Conservation (phyloP, 2,113 vertebrate species). For the Corythaeola cristata region DNA sequence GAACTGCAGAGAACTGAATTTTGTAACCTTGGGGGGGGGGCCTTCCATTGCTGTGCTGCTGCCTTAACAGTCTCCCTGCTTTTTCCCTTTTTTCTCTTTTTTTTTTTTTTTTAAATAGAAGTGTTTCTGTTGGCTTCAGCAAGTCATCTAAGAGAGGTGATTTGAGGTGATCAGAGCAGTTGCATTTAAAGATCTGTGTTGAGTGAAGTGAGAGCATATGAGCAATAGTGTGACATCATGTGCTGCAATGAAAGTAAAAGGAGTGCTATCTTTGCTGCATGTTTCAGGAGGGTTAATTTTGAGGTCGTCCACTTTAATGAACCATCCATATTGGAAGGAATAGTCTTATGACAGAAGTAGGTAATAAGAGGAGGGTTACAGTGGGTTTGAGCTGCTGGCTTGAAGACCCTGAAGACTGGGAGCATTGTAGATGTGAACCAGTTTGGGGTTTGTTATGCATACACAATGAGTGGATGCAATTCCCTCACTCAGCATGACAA, state of each 20-base stretch:
- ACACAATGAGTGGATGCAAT: fast-evolving
- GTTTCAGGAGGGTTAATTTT: background rate
- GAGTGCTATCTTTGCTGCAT: background rate
- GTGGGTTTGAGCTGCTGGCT: slow-evolving; percentile 54
- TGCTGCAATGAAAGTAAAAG: background rate
- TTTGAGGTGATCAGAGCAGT: background rate
- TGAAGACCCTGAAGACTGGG: slow-evolving; percentile 5
- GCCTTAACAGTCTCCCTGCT: background rate
- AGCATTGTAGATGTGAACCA: background rate
- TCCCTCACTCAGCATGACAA: background rate
- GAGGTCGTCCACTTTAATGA: background rate
- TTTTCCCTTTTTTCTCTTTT: background rate
- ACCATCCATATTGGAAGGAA: background rate
- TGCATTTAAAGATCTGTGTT: background rate
- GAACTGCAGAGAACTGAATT: background rate
- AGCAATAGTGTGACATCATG: no score
- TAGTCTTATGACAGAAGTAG: background rate
- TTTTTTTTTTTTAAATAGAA: background rate
- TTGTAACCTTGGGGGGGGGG: fast-evolving
- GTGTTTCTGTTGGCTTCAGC: background rate
- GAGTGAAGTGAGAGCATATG: background rate
- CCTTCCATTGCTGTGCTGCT: background rate
- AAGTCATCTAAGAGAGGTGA: background rate
- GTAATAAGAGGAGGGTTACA: slow-evolving; percentile 37
- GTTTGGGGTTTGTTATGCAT: background rate